phyloP scores from a whole-genome alignment of 1,140 invertebrate species.

The Ceratina australensis region DNA sequence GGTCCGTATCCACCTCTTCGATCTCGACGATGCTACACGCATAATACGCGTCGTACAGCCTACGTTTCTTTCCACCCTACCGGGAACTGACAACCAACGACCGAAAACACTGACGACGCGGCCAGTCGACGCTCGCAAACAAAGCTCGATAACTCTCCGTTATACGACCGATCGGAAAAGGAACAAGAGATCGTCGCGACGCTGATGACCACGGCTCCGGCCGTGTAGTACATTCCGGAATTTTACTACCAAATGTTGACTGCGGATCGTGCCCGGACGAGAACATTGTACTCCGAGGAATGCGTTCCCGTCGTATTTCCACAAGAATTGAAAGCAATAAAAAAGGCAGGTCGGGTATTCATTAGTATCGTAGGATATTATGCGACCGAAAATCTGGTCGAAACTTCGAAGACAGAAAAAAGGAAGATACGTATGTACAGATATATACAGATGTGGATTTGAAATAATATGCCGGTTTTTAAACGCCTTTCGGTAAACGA shows the following conservation, averaged over 20 bases:
- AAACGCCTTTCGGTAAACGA: constrained; percentile 40
- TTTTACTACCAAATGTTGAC: constrained; percentile 35
- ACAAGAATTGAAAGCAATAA: not conserved
- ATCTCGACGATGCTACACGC: constrained; percentile 17
- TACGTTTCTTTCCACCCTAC: constrained; percentile 57
- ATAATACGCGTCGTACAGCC: constrained; percentile 43
- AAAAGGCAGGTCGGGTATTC: not conserved
- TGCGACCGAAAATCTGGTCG: not conserved
- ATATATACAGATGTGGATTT: not conserved
- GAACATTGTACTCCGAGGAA: not conserved
- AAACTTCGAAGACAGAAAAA: no score
- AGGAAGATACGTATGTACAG: no score
- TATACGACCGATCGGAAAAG: constrained; percentile 34
- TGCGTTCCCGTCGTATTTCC: not conserved
- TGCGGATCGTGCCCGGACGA: not conserved
- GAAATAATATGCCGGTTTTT: constrained; percentile 19
- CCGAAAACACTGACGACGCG: constrained; percentile 35
- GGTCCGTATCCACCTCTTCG: constrained; percentile 44
- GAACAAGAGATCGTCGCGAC: constrained; percentile 25
- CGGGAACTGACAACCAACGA: constrained; percentile 27
- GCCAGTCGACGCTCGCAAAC: constrained; percentile 22
- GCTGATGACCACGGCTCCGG: not conserved
- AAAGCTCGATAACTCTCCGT: constrained; percentile 41
- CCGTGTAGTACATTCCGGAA: constrained; percentile 9
- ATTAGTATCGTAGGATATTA: no score